These are phyloP conservation scores for Rhinopomastus cyanomelas DNA, from an alignment of 2,113 vertebrate species.

Conservation along the genomic window DNA sequence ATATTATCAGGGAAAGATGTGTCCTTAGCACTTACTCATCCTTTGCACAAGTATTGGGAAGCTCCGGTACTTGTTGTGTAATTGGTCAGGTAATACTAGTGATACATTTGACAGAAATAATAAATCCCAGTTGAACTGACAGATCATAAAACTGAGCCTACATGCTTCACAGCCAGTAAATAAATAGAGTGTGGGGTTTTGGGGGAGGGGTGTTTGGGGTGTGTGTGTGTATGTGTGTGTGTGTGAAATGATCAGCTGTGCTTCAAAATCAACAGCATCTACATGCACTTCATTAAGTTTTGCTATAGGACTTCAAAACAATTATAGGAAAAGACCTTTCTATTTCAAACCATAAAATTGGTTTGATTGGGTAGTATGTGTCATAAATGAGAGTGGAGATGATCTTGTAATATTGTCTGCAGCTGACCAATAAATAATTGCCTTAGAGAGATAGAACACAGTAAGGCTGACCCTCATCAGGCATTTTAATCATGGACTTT, in stretches of 20 bases:
- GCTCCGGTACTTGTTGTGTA: not conserved
- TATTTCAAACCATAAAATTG: constrained; percentile 26
- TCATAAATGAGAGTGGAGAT: constrained; percentile 43
- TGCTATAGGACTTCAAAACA: not conserved
- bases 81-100: not conserved
- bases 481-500: constrained; percentile 38
- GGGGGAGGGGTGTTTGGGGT: not conserved
- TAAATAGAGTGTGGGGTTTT: not conserved
- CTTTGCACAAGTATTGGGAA: not conserved
- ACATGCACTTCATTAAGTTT: not conserved
- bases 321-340: not conserved
- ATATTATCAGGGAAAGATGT: not conserved
- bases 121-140: not conserved
- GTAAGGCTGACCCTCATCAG: not conserved
- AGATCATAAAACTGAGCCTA: not conserved
- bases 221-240: not conserved
- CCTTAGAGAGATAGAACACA: not conserved
- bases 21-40: not conserved
- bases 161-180: not conserved
- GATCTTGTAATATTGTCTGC: constrained; percentile 15
- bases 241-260: not conserved
- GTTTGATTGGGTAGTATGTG: constrained; percentile 2
- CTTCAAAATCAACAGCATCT: not conserved
- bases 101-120: not conserved
- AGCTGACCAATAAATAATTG: constrained; percentile 48